Evolutionary conservation across 1,140 invertebrate species (phyloP).

Genomic region (Heliconius nattereri): DNA sequence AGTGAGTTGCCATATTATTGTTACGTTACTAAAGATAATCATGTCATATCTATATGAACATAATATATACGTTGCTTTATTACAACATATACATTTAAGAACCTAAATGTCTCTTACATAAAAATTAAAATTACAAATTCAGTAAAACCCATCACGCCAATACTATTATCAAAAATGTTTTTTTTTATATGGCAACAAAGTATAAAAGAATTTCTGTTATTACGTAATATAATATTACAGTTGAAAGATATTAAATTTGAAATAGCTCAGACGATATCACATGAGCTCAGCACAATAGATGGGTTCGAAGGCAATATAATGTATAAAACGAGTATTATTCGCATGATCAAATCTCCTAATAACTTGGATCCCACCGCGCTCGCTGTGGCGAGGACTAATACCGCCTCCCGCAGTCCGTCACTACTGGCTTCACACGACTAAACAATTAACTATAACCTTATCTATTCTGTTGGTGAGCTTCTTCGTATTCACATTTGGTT

Average conservation of each 20-base stretch:
- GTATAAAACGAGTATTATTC: conserved; percentile 76
- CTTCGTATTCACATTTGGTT: conserved; percentile 28
- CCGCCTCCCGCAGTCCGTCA: conserved; percentile 55
- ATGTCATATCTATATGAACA: no score
- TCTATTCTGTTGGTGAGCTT: conserved; percentile 52
- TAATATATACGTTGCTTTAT: no score
- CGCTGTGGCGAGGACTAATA: conserved; percentile 75
- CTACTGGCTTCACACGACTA: conserved; percentile 52
- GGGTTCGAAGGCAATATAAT: conserved; percentile 66
- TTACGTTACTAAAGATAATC: no score
- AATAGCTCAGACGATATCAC: conserved; percentile 59
- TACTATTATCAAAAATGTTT: not conserved
- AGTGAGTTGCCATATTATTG: no score
- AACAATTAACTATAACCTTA: conserved; percentile 51
- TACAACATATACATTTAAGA: no score
- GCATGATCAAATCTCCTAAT: conserved; percentile 78
- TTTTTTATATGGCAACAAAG: conserved; percentile 3
- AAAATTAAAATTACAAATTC: not conserved
- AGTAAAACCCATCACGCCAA: not conserved
- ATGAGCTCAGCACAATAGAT: conserved; percentile 52
- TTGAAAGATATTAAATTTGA: conserved; percentile 62
- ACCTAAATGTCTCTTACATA: not conserved
- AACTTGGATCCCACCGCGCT: conserved; percentile 77
- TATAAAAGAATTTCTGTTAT: conserved; percentile 41
- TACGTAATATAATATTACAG: conserved; percentile 31